Evolutionary conservation across 92 coral and sea anemone species (phyloP), one percentile per base, ranked within the genome.

Genomic region (Parazoanthus atlanticus): DNA sequence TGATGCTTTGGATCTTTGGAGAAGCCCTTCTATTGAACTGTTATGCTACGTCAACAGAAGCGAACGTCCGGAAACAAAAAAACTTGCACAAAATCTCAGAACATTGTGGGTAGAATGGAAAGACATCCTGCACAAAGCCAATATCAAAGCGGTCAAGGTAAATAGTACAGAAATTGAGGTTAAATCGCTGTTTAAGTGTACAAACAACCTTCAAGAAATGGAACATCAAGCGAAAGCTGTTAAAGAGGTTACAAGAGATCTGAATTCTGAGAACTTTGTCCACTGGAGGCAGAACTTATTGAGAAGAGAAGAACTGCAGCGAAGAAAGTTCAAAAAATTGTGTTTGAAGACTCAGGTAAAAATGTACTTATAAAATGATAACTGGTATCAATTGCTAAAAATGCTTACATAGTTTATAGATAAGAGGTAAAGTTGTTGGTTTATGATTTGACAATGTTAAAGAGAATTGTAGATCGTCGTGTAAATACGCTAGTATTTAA

Each of bases 121-220:
- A 65, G 79, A 78, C 76, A 46, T 94, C 69, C 80, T 94, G 15
- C 28, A 6, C n/a, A 78, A 15, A 36, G 61, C 56, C 13, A 21
- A 74, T 11, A 69, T 90, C 32, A 21, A 47, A 16, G 58, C 61
- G 34, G 74, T 94, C 25, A 34, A 64, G 16, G 86, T 94, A 10
- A 78, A 86, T 33, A 88, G 67, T 6, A n/a, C 34, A 8, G 88
- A 79, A 8, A 88, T 93, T 34, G 47, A 86, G 16, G 80, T 91
- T 1, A 9, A 67, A 47, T 90, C 92, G 29, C 75, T 93, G 38
- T 91, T 91, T 85, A 89, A 78, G 40, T 41, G 52, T 61, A 79
- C 91, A 0, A 89, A 89, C 52, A 86, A 91, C 23, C 85, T 93
- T 64, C 88, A 91, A 21, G 90, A 90, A 47, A 86, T 93, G 80